These are phyloP conservation scores for Automeris io DNA, from an alignment of 2,888 invertebrate species.

Conservation along the genomic window DNA sequence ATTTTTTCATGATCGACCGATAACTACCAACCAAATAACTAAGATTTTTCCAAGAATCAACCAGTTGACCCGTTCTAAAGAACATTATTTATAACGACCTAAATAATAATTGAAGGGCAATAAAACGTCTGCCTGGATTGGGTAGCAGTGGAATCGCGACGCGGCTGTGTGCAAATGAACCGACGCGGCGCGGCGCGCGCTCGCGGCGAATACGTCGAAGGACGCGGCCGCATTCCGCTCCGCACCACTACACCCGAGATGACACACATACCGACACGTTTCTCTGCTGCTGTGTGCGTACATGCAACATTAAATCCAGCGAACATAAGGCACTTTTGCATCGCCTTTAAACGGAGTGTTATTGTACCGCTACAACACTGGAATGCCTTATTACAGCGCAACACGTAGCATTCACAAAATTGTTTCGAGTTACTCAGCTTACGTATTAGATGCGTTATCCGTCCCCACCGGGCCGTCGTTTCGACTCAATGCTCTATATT, in stretches of 20 bases:
- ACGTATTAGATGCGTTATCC: too few species aligned
- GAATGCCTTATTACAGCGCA: conserved; percentile 56
- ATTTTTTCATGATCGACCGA: conserved; percentile 5
- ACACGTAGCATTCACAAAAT: conserved; percentile 47
- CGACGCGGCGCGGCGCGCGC: conserved; percentile 56
- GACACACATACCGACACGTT: conserved; percentile 65
- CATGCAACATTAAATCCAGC: conserved; percentile 40
- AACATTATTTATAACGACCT: conserved; percentile 2
- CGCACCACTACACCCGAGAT: conserved; percentile 56
- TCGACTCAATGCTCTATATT: conserved; percentile 25
- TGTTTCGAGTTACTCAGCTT: conserved; percentile 32
- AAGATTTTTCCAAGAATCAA: conserved; percentile 4
- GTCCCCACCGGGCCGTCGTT: conserved; percentile 27
- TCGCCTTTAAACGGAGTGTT: conserved; percentile 28
- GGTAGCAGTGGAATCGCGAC: conserved; percentile 46
- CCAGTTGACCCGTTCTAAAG: conserved; percentile 4
- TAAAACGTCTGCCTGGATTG: conserved; percentile 49
- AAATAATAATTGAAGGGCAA: conserved; percentile 27
- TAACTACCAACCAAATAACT: not conserved
- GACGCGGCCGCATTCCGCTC: conserved; percentile 73
- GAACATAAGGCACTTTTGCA: conserved; percentile 55
- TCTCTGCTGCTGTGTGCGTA: conserved; percentile 30
- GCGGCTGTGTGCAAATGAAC: conserved; percentile 70
- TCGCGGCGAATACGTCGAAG: conserved; percentile 72
- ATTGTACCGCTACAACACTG: conserved; percentile 46